Percentiles rank a stretch among this genome's conserved stretches.
phyloP scores from a whole-genome alignment of 2,888 invertebrate genomes.

The Chrysopilus asiliformis region DNA sequence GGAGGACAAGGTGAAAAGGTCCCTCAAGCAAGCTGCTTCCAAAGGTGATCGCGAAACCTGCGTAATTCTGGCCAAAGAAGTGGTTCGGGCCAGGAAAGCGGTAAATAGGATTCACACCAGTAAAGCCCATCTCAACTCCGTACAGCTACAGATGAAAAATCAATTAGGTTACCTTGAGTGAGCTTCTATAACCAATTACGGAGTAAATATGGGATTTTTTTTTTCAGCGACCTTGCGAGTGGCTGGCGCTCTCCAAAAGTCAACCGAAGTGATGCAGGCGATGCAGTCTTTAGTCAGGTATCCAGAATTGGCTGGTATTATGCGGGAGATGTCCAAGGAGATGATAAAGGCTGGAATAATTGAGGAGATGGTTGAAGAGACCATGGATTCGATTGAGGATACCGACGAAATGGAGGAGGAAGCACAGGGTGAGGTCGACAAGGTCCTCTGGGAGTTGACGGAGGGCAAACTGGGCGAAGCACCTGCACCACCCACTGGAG shows the following conservation, averaged over 20 bases:
- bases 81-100: slow-evolving; percentile 76
- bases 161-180: slow-evolving; percentile 57
- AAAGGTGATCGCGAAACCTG: slow-evolving; percentile 93
- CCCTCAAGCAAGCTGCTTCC: slow-evolving; percentile 88
- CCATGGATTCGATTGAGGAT: slow-evolving; percentile 85
- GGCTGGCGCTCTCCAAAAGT: slow-evolving; percentile 84
- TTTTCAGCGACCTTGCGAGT: slow-evolving; percentile 75
- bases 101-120: slow-evolving; percentile 85
- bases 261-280: slow-evolving; percentile 96
- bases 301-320: slow-evolving; percentile 88
- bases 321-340: slow-evolving; percentile 96
- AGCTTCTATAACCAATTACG: slow-evolving; percentile 3
- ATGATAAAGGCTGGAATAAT: slow-evolving; percentile 99
- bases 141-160: slow-evolving; percentile 95
- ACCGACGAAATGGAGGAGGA: slow-evolving; percentile 93
- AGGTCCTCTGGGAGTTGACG: slow-evolving; percentile 81
- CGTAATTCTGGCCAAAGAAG: slow-evolving; percentile 83
- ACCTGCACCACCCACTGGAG: slow-evolving; percentile 61
- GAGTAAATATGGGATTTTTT: slow-evolving; percentile 7
- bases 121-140: slow-evolving; percentile 94
- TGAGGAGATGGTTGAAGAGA: slow-evolving; percentile 98
- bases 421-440: slow-evolving; percentile 86
- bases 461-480: slow-evolving; percentile 87
- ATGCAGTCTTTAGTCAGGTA: slow-evolving; percentile 87
- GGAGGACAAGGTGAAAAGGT: slow-evolving; percentile 89